These are phyloP conservation scores for Ondatra zibethicus DNA, from an alignment of 2,113 vertebrate species.

Conservation along the genomic window DNA sequence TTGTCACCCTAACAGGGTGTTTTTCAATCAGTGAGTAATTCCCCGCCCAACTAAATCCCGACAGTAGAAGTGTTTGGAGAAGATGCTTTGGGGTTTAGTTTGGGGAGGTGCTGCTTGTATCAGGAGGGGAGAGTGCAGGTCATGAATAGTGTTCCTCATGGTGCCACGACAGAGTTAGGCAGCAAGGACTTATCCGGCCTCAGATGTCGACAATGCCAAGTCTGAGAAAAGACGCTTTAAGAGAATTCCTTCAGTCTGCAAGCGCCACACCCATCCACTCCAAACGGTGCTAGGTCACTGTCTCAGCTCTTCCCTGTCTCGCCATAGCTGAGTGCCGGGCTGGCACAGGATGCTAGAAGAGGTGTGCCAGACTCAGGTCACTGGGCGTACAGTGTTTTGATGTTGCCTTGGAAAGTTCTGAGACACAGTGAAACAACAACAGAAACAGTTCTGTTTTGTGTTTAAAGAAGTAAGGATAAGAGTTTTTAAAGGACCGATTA, in stretches of 20 bases:
- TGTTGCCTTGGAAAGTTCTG: background rate
- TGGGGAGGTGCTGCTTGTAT: background rate
- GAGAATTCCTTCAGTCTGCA: background rate
- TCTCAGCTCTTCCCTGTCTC: background rate
- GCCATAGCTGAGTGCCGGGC: background rate
- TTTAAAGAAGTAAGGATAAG: background rate
- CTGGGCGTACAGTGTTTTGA: background rate
- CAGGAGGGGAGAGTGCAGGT: background rate
- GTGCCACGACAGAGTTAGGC: background rate
- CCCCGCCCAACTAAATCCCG: no score
- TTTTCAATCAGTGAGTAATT: background rate
- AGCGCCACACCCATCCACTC: no score
- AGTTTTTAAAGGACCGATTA: background rate
- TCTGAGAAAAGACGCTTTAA: background rate
- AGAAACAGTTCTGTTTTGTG: background rate
- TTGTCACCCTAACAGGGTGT: fast-evolving
- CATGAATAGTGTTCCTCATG: background rate
- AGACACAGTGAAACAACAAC: background rate
- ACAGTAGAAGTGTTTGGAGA: background rate
- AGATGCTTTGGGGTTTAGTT: background rate
- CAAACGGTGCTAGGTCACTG: background rate
- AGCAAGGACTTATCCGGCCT: background rate
- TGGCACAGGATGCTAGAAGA: fast-evolving
- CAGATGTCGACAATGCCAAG: fast-evolving
- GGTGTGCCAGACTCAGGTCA: background rate